Percentiles rank a stretch among this genome's conserved stretches.
Evolutionary conservation across 1,140 invertebrate genomes (phyloP).

Genomic region (Meloidogyne floridensis): DNA sequence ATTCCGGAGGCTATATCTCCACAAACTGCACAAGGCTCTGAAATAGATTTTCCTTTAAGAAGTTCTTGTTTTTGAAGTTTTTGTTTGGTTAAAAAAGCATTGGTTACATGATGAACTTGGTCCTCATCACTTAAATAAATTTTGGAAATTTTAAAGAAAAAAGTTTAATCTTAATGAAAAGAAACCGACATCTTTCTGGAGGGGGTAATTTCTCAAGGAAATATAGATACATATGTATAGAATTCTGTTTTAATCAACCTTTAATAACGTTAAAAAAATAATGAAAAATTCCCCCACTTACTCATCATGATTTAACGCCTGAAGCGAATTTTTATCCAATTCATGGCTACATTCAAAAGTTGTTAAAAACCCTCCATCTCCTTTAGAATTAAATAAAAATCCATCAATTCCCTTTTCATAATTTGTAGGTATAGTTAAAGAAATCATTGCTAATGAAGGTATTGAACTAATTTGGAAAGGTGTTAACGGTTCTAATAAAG

Average conservation of each 20-base stretch:
- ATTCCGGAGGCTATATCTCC: conserved; percentile 61
- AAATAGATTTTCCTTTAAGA: neutral
- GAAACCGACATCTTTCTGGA: too few relatives aligned
- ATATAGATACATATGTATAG: too few relatives aligned
- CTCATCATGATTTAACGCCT: conserved; percentile 55
- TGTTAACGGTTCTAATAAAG: neutral
- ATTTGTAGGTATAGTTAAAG: conserved; percentile 3
- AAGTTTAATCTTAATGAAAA: too few relatives aligned
- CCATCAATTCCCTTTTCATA: neutral
- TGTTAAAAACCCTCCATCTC: neutral
- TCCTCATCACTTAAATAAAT: conserved; percentile 42
- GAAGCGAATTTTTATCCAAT: conserved; percentile 48
- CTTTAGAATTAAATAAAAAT: conserved; percentile 5
- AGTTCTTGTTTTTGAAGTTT: conserved; percentile 46
- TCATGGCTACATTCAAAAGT: conserved; percentile 52
- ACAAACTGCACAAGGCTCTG: conserved; percentile 54
- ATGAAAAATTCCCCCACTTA: neutral
- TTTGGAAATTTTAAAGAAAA: too few relatives aligned
- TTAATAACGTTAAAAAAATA: too few relatives aligned
- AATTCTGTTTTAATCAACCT: too few relatives aligned
- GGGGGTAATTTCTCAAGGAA: too few relatives aligned
- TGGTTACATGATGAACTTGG: conserved; percentile 47
- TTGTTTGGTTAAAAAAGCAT: conserved; percentile 38
- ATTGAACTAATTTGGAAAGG: neutral
- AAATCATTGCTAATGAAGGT: neutral